Base-by-base conservation (phyloP, 2,888 invertebrate genomes). In the Spatulosminthurus flaviceps region DNA sequence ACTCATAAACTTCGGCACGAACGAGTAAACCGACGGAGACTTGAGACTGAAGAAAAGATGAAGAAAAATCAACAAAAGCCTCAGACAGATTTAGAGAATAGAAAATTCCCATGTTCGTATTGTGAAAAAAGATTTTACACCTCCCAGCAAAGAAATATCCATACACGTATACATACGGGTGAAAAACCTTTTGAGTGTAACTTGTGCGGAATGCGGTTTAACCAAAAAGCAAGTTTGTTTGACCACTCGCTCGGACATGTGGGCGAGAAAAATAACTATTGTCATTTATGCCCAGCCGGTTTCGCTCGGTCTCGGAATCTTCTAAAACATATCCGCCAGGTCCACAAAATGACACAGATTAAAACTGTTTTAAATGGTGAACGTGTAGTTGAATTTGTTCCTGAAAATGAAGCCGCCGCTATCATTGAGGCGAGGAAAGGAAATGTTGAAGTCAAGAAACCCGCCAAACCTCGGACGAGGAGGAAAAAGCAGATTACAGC, bases 111-210 rank as follows among this genome's bases (percentile, higher is more conserved):
- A 0, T 76, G 75, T 66, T 41, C 41, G 9, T 66, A 29, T 5
- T 76, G 75, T n/a, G 66, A 76, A 13, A 76, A 76, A 21, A 64
- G 42, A 42, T 76, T 76, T 66, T 76, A 76, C 22, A 76, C 75
- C 11, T 66, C 75, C 7, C 75, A 76, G 22, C 75, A 76, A 26
- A 1, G 66, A 1, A 76, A 41, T n/a, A 76, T 67, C 9, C 75
- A 76, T 42, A 42, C 26, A 1, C 28, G 75, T 26, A 76, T 76
- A 9, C 75, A 76, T 26, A 76, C 75, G 0, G 75, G 75, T 0
- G 75, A 76, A 24, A 64, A 67, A 21, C 75, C 75, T 16, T 76
- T 60, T 21, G 64, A 61, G 24, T 76, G 75, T 42, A 66, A 76
- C 26, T 9, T 76, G 2, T 76, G 75, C 42, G 75, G 75, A 24